Base-by-base conservation (phyloP, 1,140 invertebrate genomes). In the Caenorhabditis inopinata region DNA sequence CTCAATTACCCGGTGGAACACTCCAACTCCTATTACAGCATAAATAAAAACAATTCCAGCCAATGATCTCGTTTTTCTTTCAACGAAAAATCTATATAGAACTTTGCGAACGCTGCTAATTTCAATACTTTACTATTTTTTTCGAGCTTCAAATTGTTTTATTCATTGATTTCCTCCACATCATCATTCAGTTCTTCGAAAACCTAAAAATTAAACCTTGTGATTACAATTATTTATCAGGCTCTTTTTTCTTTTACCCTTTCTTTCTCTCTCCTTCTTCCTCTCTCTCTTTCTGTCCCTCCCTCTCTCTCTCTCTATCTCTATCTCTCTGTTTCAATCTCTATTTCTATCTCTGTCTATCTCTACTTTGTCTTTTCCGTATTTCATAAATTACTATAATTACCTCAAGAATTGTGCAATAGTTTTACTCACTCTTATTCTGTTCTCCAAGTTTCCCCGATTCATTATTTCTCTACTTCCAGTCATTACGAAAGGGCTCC, bases 331-430 rank as follows among this genome's bases (percentile, higher is more conserved):
- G n/a, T 16, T 21, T 2, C 0, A 16, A 14, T 48, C 16, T 49
- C 18, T 76, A 2, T 76, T 14, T 38, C 16, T 51, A 12, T 53
- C 58, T 68, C 4, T 25, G 14, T 49, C 29, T 78, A 29, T n/a
- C n/a, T n/a, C n/a, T n/a, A n/a, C n/a, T n/a, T n/a, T n/a, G n/a
- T n/a, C n/a, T n/a, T n/a, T n/a, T n/a, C n/a, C n/a, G n/a, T n/a
- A n/a, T n/a, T n/a, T n/a, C n/a, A n/a, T 23, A 38, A 68, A 38
- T 68, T 68, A 68, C 29, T 32, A 68, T 68, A 68, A 68, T 68
- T 68, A 68, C 58, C 58, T 68, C 58, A 68, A 32, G 32, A 68
- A 23, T 51, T 76, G 75, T 76, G 75, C 32, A 48, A 27, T 76
- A 38, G 51, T 62, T 78, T 42, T 78, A 62, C 48, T 23, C 48